Base-by-base conservation (phyloP, 2,113 vertebrate species). In the Otolemur garnettii region DNA sequence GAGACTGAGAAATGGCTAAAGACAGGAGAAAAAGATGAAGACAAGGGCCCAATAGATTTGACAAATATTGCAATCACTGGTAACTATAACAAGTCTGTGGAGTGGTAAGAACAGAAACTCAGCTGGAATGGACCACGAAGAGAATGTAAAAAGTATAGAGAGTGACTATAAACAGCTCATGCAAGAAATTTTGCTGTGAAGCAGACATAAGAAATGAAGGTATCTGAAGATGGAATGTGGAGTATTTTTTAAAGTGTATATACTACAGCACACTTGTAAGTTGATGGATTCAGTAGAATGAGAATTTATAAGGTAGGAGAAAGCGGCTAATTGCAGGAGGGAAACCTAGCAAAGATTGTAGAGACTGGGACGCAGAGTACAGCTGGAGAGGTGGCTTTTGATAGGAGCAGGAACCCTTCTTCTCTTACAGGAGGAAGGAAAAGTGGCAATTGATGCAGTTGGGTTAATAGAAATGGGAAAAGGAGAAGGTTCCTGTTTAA, bases 181-280 rank as follows among this genome's bases (percentile, higher is more conserved):
- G 80, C 19, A 97, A 60, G 64, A 92, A 88, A 87, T 93, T 79
- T 30, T 94, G 22, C 72, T 85, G 22, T 75, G 68, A 75, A 79
- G 72, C 57, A 84, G 38, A 77, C 35, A 62, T 82, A 69, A 92
- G 35, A 93, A 88, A 80, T 53, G 45, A 30, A 60, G 59, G 22
- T 66, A 71, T 66, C 19, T 81, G 85, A 86, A 74, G 69, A 38
- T n/a, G 60, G 59, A 94, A 22, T 71, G 30, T 62, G 53, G 45
- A 50, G 8, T 50, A 50, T 50, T 50, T 95, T 91, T 72, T 55
- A 72, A 69, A 90, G 72, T 50, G 55, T 74, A 74, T 74, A 74
- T 69, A 83, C 42, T 88, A 57, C 9, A 85, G 68, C 15, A 28
- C 64, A 26, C 72, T 35, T 82, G 38, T 62, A 5, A 35, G n/a